Base-by-base conservation (phyloP, 2,888 invertebrate species). In the Drepanosiphum platanoidis region DNA sequence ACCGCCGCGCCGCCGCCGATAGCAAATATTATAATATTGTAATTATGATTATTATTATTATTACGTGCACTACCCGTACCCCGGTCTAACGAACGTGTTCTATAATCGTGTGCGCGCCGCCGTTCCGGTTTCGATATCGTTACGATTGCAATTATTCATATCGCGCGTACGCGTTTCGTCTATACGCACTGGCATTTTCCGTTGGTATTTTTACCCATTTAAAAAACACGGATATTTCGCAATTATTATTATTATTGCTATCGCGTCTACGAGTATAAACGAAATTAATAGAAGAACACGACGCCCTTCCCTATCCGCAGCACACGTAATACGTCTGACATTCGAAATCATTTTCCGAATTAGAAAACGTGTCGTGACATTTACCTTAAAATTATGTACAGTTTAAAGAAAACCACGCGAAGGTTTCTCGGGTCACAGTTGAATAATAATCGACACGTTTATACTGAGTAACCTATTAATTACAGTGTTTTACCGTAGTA, bases 401-500 rank as follows among this genome's bases (percentile, higher is more conserved):
- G 71, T 39, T 71, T 39, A 58, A 71, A 71, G n/a, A 81, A 58
- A 71, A 30, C 9, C 27, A 39, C 71, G 30, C 27, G 81, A 81
- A 80, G 81, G 81, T 81, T 81, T 61, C 58, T 58, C 5, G 30
- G 22, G 81, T 81, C 71, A 81, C 81, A 81, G 81, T 71, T 61
- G 81, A 71, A 61, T n/a, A n/a, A n/a, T n/a, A n/a, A n/a, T 71
- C 39, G 32, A 39, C 61, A 58, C n/a, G 81, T 32, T n/a, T n/a
- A n/a, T n/a, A n/a, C n/a, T n/a, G n/a, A 80, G 42, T 66, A 64
- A 78, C 68, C 68, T 46, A 34, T 70, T 79, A 80, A 81, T n/a
- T 39, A 39, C 39, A 39, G n/a, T n/a, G n/a, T n/a, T n/a, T 81
- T 39, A 61, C 36, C 58, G 36, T 81, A 39, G 68, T 39, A 27